Conservation (phyloP, 1,140 invertebrate species). For the Sipha flava region DNA sequence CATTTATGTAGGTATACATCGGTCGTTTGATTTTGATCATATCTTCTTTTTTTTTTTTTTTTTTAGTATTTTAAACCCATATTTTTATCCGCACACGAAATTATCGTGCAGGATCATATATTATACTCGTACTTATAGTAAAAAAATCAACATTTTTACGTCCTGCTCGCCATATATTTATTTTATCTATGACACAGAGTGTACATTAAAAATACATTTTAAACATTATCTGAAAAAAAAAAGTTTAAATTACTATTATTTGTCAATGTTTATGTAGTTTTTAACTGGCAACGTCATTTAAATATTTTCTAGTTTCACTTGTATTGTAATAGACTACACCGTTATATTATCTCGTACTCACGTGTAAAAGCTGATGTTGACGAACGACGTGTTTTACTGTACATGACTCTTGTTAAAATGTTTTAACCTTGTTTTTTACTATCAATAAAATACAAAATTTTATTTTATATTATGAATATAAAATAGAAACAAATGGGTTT, state of each 20-base stretch:
- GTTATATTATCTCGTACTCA: not conserved
- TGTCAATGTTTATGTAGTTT: not conserved
- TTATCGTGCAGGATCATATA: not conserved
- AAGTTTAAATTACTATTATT: not conserved
- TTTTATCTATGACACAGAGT: not conserved
- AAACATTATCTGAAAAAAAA: not conserved
- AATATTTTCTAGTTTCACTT: not conserved
- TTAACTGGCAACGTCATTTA: not conserved
- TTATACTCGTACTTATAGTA: not conserved
- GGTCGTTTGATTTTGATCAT: too few relatives aligned
- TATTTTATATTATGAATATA: not conserved
- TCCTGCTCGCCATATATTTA: not conserved
- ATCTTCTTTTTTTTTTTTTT: too few relatives aligned
- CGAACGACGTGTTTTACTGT: not conserved
- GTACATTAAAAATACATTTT: not conserved
- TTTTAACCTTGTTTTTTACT: not conserved
- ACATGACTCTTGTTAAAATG: not conserved
- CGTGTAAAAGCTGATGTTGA: not conserved
- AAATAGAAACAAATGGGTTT: not conserved
- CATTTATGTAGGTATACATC: too few relatives aligned
- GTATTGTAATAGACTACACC: not conserved
- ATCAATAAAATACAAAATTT: slow-evolving; percentile 5
- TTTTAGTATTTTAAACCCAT: too few relatives aligned
- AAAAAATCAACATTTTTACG: not conserved
- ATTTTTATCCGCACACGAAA: not conserved